Base-by-base conservation (phyloP, 2,797 vertebrate genomes). In the Limosa lapponica region DNA sequence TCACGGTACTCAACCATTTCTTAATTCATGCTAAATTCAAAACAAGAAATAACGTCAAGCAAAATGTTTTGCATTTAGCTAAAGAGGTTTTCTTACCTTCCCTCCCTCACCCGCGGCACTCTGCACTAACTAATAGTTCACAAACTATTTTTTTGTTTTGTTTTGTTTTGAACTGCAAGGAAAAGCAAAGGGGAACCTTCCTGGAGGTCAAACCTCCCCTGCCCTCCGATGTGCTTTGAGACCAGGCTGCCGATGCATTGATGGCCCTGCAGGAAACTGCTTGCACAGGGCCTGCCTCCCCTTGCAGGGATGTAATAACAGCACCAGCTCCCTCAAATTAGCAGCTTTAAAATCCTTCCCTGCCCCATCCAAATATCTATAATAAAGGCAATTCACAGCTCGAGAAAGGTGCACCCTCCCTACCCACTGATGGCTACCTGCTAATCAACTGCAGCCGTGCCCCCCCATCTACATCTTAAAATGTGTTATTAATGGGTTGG, bases 401-500 rank as follows among this genome's bases (percentile, higher is more conserved):
- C 0, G 0, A 66, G 52, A 51, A 85, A 75, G 44, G 73, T 83
- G 66, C 32, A 32, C 39, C 57, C 39, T 89, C 30, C 49, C 43
- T 89, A 13, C 89, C 41, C 20, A 11, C 66, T 7, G 82, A 34
- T 71, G 93, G 91, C 62, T 89, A 92, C 85, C 92, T 71, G 86
- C 92, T 95, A 64, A 93, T 95, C 92, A 66, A 4, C 23, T 12
- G 57, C 74, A 81, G 82, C 54, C 59, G 0, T 10, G 27, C 32
- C 71, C 80, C 49, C 48, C 28, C 37, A 44, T 65, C 71, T 67
- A 16, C 89, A 28, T 24, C 65, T 48, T 32, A 36, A 93, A 94
- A 79, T 69, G 89, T 72, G 92, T 93, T 82, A 95, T 96, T 97
- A 97, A 58, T 27, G 84, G 93, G 46, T 30, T 59, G 82, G 89